Percentiles rank a stretch among this genome's conserved stretches.
Evolutionary conservation across 2,888 invertebrate species (phyloP).

Genomic region (Embidobia sp.): DNA sequence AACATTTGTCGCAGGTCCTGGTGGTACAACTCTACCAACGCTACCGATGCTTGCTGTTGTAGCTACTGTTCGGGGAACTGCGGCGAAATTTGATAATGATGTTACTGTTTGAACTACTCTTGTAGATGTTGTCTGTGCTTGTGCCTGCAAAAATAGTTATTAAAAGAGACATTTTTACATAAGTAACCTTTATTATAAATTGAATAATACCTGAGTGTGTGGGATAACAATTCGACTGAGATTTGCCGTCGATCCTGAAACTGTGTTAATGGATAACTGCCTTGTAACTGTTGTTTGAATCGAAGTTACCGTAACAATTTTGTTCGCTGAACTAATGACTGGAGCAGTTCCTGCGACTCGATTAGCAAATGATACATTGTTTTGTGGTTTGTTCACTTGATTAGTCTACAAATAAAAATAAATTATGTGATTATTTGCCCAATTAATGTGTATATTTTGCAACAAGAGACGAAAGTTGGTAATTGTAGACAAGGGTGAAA

Average conservation of each 20-base stretch:
- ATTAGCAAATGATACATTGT: conserved; percentile 73
- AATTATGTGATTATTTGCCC: too few relatives aligned
- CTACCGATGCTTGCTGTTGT: conserved; percentile 76
- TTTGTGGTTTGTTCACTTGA: conserved; percentile 74
- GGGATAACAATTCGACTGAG: conserved; percentile 79
- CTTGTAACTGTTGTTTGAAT: conserved; percentile 76
- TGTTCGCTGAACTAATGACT: conserved; percentile 75
- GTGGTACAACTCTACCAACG: conserved; percentile 74
- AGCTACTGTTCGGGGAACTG: conserved; percentile 77
- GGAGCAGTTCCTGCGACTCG: conserved; percentile 78
- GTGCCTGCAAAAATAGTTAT: conserved; percentile 36
- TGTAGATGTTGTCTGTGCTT: conserved; percentile 68
- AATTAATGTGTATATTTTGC: conserved; percentile 6
- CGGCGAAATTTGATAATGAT: conserved; percentile 75
- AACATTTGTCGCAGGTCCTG: conserved; percentile 74
- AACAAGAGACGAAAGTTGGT: too few relatives aligned
- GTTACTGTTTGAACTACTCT: conserved; percentile 79
- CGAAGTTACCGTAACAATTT: conserved; percentile 75
- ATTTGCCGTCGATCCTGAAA: conserved; percentile 69
- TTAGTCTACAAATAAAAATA: conserved; percentile 68
- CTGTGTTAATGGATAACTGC: conserved; percentile 76
- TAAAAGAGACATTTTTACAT: too few relatives aligned
- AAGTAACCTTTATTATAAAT: too few relatives aligned
- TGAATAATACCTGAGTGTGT: conserved; percentile 76
- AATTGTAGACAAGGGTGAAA: too few relatives aligned